Base-by-base conservation (phyloP, 2,888 invertebrate genomes). In the Amblyjoppa proteus region DNA sequence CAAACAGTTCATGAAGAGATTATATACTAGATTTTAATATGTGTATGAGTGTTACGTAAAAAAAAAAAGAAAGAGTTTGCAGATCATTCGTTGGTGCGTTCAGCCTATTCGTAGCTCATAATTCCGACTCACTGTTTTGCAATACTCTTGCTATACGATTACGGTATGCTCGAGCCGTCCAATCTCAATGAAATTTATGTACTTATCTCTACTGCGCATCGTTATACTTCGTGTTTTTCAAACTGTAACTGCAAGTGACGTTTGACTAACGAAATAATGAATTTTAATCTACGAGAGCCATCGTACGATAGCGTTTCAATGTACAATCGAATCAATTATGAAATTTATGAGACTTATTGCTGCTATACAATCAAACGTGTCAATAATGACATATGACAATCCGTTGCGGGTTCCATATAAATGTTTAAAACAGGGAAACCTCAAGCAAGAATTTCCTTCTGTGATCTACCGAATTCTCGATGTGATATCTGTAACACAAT, bases 401-500 rank as follows among this genome's bases (percentile, higher is more conserved):
- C 70, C 25, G 13, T 45, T 66, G 64, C 56, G 34, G 25, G 71
- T 61, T 53, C 64, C 45, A 49, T 31, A 31, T 83, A 11, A 61
- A 61, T 69, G 41, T 80, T 75, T 71, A 3, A 28, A 49, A 80
- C 66, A 45, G 31, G 66, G 45, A 53, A 56, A 20, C 4, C 58
- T 31, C 58, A 4, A 13, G 45, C 34, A 41, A 74, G 9, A 38
- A 69, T 53, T 45, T 71, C 28, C 28, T 73, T 71, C 68, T 74
- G 73, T 74, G 73, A 77, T 84, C 61, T 73, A 74, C 38, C 51
- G 38, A 73, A 64, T 80, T 77, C 69, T 79, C 66, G 34, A 56
- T 34, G 70, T 79, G 75, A 79, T 71, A 76, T 76, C 34, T 79
- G n/a, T 38, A 58, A 28, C 66, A 75, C 28, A 64, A 53, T 41